A percentile compares a stretch with the other conserved stretches of the same genome.
These are phyloP conservation scores for Sciurus carolinensis DNA, from an alignment of 2,797 vertebrate genomes.

Conservation along the genomic window DNA sequence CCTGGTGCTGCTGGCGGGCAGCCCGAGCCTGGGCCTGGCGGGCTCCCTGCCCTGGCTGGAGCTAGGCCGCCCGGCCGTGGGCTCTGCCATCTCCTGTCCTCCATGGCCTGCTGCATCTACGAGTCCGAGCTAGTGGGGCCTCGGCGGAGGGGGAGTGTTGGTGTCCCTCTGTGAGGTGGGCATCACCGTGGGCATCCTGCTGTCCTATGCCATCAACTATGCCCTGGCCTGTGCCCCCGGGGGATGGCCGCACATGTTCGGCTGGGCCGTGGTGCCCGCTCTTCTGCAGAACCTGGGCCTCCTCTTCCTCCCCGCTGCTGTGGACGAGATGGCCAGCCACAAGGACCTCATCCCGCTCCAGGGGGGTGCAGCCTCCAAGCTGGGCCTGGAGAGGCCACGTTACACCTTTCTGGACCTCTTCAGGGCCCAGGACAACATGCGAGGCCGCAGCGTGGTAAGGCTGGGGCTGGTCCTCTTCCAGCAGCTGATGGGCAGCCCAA, in stretches of 20 bases:
- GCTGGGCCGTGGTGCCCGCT: constrained; percentile 90
- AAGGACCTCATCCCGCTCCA: constrained; percentile 86
- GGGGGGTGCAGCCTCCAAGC: constrained; percentile 69
- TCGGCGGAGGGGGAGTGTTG: constrained; percentile 91
- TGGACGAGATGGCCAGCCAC: constrained; percentile 78
- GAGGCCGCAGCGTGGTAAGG: constrained; percentile 92
- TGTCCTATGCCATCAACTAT: constrained; percentile 94
- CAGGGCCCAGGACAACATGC: constrained; percentile 93
- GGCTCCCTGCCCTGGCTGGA: constrained; percentile 90
- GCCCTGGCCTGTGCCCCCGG: constrained; percentile 85
- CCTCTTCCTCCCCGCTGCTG: constrained; percentile 90
- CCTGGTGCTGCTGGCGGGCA: constrained; percentile 91
- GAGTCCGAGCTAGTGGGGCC: constrained; percentile 95
- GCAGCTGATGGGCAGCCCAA: constrained; percentile 97
- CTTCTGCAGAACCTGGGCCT: constrained; percentile 92
- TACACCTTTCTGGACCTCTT: constrained; percentile 92
- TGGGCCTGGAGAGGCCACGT: constrained; percentile 71
- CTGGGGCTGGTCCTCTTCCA: constrained; percentile 95
- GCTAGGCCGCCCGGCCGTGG: constrained; percentile 90
- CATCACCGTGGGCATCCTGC: constrained; percentile 94
- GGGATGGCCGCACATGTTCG: constrained; percentile 97
- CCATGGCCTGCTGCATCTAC: constrained; percentile 97
- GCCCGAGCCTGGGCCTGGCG: constrained; percentile 89
- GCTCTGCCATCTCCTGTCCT: constrained; percentile 95
- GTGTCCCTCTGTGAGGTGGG: constrained; percentile 95